Percentiles rank a stretch among this genome's conserved stretches.
Conservation (phyloP, 2,113 vertebrate species). For the Atherinomorus stipes region DNA sequence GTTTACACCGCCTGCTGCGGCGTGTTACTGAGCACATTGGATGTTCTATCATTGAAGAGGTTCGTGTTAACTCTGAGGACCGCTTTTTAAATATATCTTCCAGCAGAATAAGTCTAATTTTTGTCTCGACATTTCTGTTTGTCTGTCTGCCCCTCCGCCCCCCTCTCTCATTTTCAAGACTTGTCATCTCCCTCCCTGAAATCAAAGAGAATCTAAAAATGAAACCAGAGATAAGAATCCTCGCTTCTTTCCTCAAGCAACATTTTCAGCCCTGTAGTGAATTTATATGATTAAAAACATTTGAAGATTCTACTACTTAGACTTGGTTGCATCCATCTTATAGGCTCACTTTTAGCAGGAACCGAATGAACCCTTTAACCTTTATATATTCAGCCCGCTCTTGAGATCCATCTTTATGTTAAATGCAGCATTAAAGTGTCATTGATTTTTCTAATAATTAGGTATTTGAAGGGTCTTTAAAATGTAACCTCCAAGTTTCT, state of each 20-base stretch:
- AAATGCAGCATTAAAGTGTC: background rate
- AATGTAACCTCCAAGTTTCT: background rate
- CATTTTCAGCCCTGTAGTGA: slow-evolving; percentile 1
- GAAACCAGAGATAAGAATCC: background rate
- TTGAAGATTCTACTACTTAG: background rate
- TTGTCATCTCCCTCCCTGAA: slow-evolving; percentile 8
- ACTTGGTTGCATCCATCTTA: background rate
- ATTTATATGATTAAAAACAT: slow-evolving; percentile 2
- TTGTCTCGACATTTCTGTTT: slow-evolving; percentile 16
- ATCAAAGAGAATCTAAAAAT: slow-evolving; percentile 24
- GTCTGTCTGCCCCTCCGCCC: slow-evolving; percentile 11
- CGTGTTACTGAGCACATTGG: slow-evolving; percentile 7
- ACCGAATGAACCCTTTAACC: slow-evolving; percentile 2
- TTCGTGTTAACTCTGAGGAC: background rate
- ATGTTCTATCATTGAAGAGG: slow-evolving; percentile 1
- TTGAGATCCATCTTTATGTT: background rate
- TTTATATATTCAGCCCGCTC: background rate
- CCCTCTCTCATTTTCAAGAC: background rate
- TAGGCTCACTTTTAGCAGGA: slow-evolving; percentile 2
- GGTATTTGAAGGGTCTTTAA: background rate
- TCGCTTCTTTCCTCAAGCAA: background rate
- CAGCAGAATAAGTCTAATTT: background rate
- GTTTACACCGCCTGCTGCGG: slow-evolving; percentile 4
- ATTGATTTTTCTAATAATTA: background rate
- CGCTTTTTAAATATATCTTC: background rate